Evolutionary conservation across 2,797 vertebrate genomes (phyloP).

Genomic region (Typhlichthys eigenmanni): DNA sequence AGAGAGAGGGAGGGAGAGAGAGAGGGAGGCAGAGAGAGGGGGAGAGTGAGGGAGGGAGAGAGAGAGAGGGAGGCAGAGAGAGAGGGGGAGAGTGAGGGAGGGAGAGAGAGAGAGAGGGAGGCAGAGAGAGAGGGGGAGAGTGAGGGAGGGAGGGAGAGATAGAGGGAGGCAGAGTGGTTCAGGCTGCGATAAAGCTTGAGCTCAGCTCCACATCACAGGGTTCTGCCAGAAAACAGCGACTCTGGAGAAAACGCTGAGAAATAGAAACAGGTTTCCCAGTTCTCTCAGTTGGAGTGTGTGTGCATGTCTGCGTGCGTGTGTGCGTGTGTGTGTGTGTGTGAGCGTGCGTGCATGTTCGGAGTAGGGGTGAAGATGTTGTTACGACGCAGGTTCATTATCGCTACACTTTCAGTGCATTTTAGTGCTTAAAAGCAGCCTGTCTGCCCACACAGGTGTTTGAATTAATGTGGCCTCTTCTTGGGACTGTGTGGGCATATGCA

Average conservation of each 20-base stretch:
- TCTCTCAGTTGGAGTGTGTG: conserved; percentile 9
- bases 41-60: not conserved
- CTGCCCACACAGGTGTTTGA: no score
- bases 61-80: conserved; percentile 12
- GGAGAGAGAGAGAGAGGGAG: not conserved
- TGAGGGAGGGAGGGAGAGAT: not conserved
- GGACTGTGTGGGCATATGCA: no score
- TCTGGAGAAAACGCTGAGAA: not conserved
- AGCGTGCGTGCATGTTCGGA: not conserved
- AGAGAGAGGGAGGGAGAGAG: not conserved
- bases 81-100: conserved; percentile 4
- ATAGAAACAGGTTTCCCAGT: conserved; percentile 18
- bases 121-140: conserved; percentile 5
- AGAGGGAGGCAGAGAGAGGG: not conserved
- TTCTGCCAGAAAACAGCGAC: conserved; percentile 14
- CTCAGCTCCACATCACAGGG: conserved; percentile 28
- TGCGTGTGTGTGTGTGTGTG: not conserved
- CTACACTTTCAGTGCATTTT: no score
- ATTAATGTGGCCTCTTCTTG: no score
- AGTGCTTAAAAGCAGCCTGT: no score
- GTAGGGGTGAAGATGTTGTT: not conserved
- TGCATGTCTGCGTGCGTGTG: no score
- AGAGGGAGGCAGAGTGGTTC: conserved; percentile 26
- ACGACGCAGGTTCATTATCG: not conserved
- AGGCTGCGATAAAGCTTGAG: conserved; percentile 23